These are phyloP conservation scores for Xiphophorus birchmanni DNA, from an alignment of 2,797 vertebrate genomes.

Conservation along the genomic window DNA sequence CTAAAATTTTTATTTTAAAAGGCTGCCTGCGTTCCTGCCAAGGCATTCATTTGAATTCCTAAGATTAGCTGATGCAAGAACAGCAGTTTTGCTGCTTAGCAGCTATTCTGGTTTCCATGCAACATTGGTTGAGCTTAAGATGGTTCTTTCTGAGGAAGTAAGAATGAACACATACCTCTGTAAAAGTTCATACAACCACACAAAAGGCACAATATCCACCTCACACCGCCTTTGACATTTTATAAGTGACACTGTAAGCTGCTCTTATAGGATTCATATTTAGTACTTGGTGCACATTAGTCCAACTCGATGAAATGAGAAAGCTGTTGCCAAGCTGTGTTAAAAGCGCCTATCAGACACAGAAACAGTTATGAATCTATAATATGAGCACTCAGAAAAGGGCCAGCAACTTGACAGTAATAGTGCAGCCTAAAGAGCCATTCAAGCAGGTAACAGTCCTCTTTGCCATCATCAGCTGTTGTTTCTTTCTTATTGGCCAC, in stretches of 20 bases:
- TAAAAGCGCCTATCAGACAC: constrained; percentile 68
- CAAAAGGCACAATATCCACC: constrained; percentile 8
- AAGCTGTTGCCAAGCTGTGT: constrained; percentile 62
- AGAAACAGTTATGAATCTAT: constrained; percentile 74
- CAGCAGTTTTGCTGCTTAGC: not conserved
- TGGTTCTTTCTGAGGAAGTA: constrained; percentile 10
- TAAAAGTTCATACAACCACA: not conserved
- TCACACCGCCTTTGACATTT: constrained; percentile 41
- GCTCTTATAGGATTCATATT: constrained; percentile 57
- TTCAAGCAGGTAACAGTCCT: constrained; percentile 79
- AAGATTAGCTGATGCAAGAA: not conserved
- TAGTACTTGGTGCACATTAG: constrained; percentile 65
- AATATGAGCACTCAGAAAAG: constrained; percentile 74
- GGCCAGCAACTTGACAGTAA: constrained; percentile 72
- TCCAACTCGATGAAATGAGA: constrained; percentile 68
- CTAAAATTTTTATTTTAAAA: not conserved
- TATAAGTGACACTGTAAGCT: constrained; percentile 42
- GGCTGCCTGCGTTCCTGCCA: not conserved
- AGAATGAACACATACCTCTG: not conserved
- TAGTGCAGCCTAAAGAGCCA: constrained; percentile 70
- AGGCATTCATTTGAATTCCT: not conserved
- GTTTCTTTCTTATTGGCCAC: constrained; percentile 79
- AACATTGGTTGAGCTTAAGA: not conserved
- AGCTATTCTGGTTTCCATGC: not conserved
- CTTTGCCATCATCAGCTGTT: constrained; percentile 81